Conservation (phyloP, 2,797 vertebrate genomes). For the Onychomys leucogaster region DNA sequence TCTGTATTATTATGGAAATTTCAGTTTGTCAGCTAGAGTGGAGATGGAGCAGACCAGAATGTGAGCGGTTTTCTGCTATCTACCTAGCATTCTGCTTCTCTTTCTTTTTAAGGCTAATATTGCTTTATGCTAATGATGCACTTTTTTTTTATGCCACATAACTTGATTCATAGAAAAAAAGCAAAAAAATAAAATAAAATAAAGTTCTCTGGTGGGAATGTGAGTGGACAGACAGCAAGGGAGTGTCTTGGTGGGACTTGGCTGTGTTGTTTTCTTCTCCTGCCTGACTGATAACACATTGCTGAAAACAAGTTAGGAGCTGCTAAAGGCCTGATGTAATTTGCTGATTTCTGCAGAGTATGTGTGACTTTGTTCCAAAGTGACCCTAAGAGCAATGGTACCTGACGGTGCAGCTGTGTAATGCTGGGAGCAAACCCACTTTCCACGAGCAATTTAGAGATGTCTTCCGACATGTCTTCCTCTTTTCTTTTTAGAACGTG, state of each 20-base stretch:
- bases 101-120: constrained; percentile 81
- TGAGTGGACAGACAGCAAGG: constrained; percentile 1
- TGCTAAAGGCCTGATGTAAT: constrained; percentile 80
- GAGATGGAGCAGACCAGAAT: constrained; percentile 76
- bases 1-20: constrained; percentile 86
- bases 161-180: constrained; percentile 74
- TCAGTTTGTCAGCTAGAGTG: constrained; percentile 84
- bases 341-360: constrained; percentile 62
- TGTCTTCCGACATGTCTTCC: not conserved
- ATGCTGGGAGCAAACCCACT: constrained; percentile 74
- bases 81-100: constrained; percentile 68
- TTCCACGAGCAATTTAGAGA: constrained; percentile 79
- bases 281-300: not conserved
- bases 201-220: constrained; percentile 52
- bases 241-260: constrained; percentile 18
- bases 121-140: constrained; percentile 81
- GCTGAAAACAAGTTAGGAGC: constrained; percentile 76
- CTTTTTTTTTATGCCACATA: constrained; percentile 73
- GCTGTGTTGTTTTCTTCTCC: not conserved
- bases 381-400: constrained; percentile 68
- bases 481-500: constrained; percentile 70
- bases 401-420: constrained; percentile 77
- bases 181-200: constrained; percentile 1
- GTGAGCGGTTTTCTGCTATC: constrained; percentile 63
- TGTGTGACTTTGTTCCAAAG: constrained; percentile 76